Base-by-base conservation (phyloP, 64 coral and sea anemone species). In the Actinia equina region DNA sequence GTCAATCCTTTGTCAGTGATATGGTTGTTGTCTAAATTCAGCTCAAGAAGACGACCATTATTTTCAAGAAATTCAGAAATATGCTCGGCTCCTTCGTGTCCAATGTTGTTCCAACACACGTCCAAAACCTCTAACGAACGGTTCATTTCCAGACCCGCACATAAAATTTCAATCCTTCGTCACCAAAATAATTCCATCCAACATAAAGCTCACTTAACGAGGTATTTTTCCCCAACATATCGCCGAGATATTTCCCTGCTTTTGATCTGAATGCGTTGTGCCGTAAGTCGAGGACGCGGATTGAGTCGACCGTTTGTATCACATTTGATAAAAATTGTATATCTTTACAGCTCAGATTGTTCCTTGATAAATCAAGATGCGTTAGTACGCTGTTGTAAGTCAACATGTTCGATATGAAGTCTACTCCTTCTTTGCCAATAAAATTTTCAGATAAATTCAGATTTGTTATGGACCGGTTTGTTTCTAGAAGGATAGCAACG, bases 91-190 rank as follows among this genome's bases (percentile, higher is more conserved):
- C 94, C 91, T 59, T 80, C 87, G 11, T 90, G 78, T 9, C 88
- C 88, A 20, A 97, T 97, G 2, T 97, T 91, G 61, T 97, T 97
- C 94, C 94, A 97, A 76, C 94, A 91, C 59, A 97, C 57, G 53
- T 93, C 91, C 0, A 97, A 49, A 74, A 89, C 92, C 69, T 93
- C 85, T 23, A 97, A 52, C 26, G 86, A 52, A 43, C 91, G 65
- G 77, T 97, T 97, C 19, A 77, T 80, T 1, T 54, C 56, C 52
- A 97, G 56, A 18, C 83, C 91, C 19, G 82, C 23, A 23, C 80
- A 93, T 56, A 97, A 71, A 84, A 77, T 53, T 85, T 93, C 8
- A 87, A 59, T 85, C 94, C 94, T 18, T 61, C 45, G 23, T 97
- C 94, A 3, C 94, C 88, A n/a, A 97, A 88, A 52, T 93, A 63